phyloP scores from a whole-genome alignment of 2,888 invertebrate genomes.

The Bursaphelenchus okinawaensis region DNA sequence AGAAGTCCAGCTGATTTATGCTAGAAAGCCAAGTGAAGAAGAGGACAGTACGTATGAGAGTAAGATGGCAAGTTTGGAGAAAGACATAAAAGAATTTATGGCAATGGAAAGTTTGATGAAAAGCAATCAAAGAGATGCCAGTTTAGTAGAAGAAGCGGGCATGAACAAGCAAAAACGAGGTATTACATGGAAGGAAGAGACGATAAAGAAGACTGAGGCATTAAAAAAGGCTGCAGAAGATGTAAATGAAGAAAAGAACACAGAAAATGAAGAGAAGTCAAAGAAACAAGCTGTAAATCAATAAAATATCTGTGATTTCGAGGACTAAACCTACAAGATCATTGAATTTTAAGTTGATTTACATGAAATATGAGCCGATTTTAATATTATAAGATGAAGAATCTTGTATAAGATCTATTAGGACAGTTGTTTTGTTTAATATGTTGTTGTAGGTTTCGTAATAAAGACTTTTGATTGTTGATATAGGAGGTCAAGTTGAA shows the following conservation, averaged over 20 bases:
- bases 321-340: too few species aligned
- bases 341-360: too few species aligned
- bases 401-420: too few species aligned
- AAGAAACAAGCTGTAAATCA: too few species aligned
- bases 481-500: too few species aligned
- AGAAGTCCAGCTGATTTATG: slow-evolving; percentile 39
- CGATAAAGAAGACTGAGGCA: neutral
- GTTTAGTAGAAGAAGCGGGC: neutral
- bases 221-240: slow-evolving; percentile 1
- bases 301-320: too few species aligned
- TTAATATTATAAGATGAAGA: too few species aligned
- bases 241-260: slow-evolving; percentile 20
- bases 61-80: slow-evolving; percentile 28
- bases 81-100: slow-evolving; percentile 31
- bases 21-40: slow-evolving; percentile 25
- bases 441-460: too few species aligned
- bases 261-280: slow-evolving; percentile 12
- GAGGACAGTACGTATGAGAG: slow-evolving; percentile 23
- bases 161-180: too few species aligned
- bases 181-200: neutral
- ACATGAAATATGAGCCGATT: too few species aligned
- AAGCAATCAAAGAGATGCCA: neutral
- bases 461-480: too few species aligned
- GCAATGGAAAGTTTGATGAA: slow-evolving; percentile 20
- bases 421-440: too few species aligned